These are phyloP conservation scores for Drosophila ochracea DNA, from an alignment of 2,888 invertebrate genomes.

Conservation along the genomic window DNA sequence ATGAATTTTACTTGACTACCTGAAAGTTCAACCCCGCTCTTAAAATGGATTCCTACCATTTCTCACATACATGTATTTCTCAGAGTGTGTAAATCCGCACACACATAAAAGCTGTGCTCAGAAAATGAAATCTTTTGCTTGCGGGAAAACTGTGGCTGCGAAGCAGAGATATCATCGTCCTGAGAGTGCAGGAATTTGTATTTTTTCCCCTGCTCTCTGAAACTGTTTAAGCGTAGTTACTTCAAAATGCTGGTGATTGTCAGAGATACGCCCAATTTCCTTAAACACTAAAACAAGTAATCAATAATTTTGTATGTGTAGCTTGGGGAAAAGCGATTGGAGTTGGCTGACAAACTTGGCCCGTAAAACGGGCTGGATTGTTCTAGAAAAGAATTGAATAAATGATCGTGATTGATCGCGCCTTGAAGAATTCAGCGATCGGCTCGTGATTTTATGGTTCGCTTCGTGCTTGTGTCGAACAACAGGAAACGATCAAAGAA, in stretches of 20 bases:
- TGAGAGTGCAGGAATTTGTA: background rate
- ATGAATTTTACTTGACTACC: constrained; percentile 4
- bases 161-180: background rate
- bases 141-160: background rate
- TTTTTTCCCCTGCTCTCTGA: background rate
- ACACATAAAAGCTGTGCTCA: background rate
- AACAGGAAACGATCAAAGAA: background rate
- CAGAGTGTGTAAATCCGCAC: background rate
- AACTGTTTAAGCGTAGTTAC: background rate
- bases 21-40: background rate
- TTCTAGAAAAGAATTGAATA: background rate
- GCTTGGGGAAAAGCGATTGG: background rate
- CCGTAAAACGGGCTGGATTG: background rate
- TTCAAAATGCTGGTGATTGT: background rate
- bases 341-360: background rate
- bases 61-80: background rate
- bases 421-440: background rate
- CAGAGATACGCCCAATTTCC: background rate
- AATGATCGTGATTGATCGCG: background rate
- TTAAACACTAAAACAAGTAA: constrained; percentile 2
- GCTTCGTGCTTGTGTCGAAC: background rate
- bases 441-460: background rate
- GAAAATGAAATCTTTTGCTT: background rate
- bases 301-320: constrained; percentile 3
- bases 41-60: background rate